Conservation (phyloP, 1,140 invertebrate species). For the Cydia splendana region DNA sequence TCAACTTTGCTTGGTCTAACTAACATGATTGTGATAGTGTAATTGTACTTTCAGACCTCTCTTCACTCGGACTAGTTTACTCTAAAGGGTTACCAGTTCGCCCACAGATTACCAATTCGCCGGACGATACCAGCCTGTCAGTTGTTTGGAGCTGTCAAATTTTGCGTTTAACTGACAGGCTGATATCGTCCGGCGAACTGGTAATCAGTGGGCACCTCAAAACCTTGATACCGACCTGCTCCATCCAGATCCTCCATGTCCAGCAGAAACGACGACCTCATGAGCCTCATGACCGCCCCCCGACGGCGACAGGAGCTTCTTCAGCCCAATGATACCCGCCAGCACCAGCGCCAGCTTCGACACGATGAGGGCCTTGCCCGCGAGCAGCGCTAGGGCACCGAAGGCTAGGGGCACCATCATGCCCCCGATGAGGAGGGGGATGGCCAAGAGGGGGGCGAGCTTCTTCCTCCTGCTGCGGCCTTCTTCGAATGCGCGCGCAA, state of each 20-base stretch:
- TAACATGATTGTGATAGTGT: no score
- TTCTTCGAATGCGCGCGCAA: conserved; percentile 82
- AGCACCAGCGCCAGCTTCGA: conserved; percentile 90
- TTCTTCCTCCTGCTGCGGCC: conserved; percentile 86
- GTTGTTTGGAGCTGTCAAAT: no score
- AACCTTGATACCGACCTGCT: conserved; percentile 77
- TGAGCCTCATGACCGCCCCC: conserved; percentile 83
- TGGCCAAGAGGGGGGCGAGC: conserved; percentile 85
- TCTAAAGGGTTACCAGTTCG: no score
- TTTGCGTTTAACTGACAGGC: no score
- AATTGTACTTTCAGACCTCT: no score
- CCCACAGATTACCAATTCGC: no score
- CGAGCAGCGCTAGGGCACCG: conserved; percentile 88
- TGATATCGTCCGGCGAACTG: no score
- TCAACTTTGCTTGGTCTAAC: no score
- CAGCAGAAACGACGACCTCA: conserved; percentile 86
- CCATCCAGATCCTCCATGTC: conserved; percentile 85
- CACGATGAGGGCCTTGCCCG: conserved; percentile 91
- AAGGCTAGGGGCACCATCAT: conserved; percentile 89
- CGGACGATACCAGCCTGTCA: no score
- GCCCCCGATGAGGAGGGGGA: conserved; percentile 88
- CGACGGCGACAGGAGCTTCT: conserved; percentile 86
- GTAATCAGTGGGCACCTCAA: no score
- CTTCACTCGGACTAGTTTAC: no score
- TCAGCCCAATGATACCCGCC: conserved; percentile 90